Evolutionary conservation across 2,888 invertebrate species (phyloP).

Genomic region (Hanleya hanleyi): DNA sequence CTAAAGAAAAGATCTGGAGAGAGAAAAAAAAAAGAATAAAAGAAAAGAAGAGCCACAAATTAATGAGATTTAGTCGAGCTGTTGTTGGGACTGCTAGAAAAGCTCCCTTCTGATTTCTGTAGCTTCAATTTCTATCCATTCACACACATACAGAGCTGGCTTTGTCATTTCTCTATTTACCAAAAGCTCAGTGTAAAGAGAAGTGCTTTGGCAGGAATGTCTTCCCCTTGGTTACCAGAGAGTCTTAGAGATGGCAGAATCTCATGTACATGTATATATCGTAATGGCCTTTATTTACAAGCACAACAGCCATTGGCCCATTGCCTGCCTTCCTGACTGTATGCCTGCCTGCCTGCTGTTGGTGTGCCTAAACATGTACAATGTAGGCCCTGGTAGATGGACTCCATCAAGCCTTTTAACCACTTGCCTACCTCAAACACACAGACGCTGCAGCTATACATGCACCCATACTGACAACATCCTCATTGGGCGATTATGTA

Average conservation of each 20-base stretch:
- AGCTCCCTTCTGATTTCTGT: not conserved
- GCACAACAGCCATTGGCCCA: not conserved
- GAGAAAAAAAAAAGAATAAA: too few relatives aligned
- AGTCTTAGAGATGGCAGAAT: not conserved
- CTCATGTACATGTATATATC: not conserved
- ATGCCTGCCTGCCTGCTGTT: too few relatives aligned
- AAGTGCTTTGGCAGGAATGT: not conserved
- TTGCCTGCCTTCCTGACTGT: too few relatives aligned
- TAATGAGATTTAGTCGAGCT: not conserved
- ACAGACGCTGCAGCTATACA: too few relatives aligned
- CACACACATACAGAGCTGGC: constrained; percentile 7
- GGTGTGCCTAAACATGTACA: too few relatives aligned
- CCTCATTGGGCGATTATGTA: too few relatives aligned
- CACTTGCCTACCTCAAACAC: too few relatives aligned
- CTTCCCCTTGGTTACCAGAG: constrained; percentile 7
- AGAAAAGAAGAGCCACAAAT: not conserved
- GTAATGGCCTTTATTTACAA: constrained; percentile 2
- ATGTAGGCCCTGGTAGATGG: too few relatives aligned
- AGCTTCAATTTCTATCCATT: constrained; percentile 8
- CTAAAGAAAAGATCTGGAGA: too few relatives aligned
- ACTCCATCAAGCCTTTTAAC: too few relatives aligned
- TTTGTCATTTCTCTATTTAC: constrained; percentile 1
- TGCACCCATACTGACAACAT: too few relatives aligned
- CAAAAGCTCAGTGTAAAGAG: constrained; percentile 2
- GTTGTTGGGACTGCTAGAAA: not conserved